Percentiles rank a stretch among this genome's conserved stretches.
phyloP scores from a whole-genome alignment of 2,113 vertebrate species.

The Mus musculus region DNA sequence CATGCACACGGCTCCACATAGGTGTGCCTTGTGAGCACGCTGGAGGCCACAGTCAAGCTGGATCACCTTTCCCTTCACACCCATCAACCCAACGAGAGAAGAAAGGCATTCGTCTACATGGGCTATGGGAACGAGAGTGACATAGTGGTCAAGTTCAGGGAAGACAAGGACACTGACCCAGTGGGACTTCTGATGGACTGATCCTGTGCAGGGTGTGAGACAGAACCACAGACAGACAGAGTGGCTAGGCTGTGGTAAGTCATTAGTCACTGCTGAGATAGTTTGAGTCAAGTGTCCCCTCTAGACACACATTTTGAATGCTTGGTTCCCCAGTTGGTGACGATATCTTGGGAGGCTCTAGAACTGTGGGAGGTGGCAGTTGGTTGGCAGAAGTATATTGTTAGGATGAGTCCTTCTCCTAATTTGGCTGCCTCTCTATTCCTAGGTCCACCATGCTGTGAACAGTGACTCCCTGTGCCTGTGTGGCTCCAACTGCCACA shows the following conservation, averaged over 20 bases:
- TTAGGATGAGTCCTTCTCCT: neutral
- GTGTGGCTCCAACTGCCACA: neutral
- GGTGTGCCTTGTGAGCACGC: neutral
- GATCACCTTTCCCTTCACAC: neutral
- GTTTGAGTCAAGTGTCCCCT: neutral
- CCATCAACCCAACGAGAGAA: neutral
- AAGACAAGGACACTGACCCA: neutral
- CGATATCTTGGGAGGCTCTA: neutral
- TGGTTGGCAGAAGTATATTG: neutral
- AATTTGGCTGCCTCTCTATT: neutral
- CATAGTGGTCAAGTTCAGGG: neutral
- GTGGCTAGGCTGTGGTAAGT: neutral
- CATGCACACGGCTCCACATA: neutral
- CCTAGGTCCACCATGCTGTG: neutral
- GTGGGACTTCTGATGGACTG: neutral
- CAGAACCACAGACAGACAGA: neutral
- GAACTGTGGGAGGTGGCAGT: neutral
- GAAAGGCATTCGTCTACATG: no score
- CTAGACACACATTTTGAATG: neutral
- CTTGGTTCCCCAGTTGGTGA: neutral
- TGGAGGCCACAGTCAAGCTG: neutral
- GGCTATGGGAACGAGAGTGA: no score
- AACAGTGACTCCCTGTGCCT: neutral
- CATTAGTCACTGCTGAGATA: neutral
- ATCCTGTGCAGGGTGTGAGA: neutral